Evolutionary conservation across 2,888 invertebrate genomes (phyloP), one percentile per base, ranked within the genome.

Genomic region (Drosophila meridionalis): DNA sequence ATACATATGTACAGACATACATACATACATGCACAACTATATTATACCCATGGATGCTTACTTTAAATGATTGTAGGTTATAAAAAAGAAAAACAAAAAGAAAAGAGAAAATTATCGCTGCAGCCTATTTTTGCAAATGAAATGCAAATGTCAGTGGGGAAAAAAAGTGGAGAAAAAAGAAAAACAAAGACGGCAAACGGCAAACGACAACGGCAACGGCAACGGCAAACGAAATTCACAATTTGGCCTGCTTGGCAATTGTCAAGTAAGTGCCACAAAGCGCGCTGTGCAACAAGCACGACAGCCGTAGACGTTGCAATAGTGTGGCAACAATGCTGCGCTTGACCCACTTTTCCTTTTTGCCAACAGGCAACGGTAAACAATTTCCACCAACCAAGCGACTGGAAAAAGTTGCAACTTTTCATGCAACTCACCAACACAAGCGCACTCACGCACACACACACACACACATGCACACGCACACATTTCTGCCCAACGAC

Each of bases 271-370:
- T 83, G 77, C 76, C 78, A 78, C 73, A 74, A 77, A 69, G 63
- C 69, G 69, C 59, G 32, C 47, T 62, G 71, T 76, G 85, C 85
- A 76, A 83, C 83, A 85, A 75, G 83, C 87, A 87, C 59, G 59
- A 48, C 38, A 48, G 58, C 58, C 58, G 59, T 75, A 76, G 65
- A 75, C 76, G 26, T 73, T 78, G 78, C 69, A 80, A 78, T 63
- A 57, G 67, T 75, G 65, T 60, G 64, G 57, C 80, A 81, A 81
- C 78, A 89, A 84, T 87, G 89, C 88, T 91, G 91, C 87, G 90
- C 90, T 91, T 91, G 91, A 89, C 91, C 91, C 82, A 91, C 90
- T 91, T 91, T 91, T 91, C 86, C 90, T 88, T 89, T 84, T 83
- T 82, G 82, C 87, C 77, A 74, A 74, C 48, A 76, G 70, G 71